Base-by-base conservation (phyloP, 1,140 invertebrate species). In the Adoxophyes honmai region DNA sequence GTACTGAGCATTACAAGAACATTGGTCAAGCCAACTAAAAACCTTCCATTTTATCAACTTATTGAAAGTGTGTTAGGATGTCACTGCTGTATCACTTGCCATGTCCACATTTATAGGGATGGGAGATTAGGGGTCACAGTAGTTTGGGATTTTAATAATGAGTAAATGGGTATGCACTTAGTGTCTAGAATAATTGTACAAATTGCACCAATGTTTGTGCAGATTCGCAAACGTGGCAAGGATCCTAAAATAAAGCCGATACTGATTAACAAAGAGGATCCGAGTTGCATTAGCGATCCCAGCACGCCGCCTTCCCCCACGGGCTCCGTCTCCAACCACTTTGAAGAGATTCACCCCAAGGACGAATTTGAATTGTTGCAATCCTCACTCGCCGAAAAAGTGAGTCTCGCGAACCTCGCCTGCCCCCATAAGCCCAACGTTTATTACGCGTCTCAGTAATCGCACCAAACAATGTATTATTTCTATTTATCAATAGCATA, bases 311-410 rank as follows among this genome's bases (percentile, higher is more conserved):
- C 86, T 14, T 70, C 77, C 10, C 66, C 78, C 6, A 57, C 68
- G n/a, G 54, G 62, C 4, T 55, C 68, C 38, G 70, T 76, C 54
- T 65, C 73, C 75, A 96, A 96, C 91, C 93, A 94, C 85, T 96
- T 96, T 88, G 94, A 95, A 66, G 84, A 93, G 68, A 93, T 92
- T 83, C 93, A 93, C 59, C 94, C 95, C 54, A 96, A 96, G 90
- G 95, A 96, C 88, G 94, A 95, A 65, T 91, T 95, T 65, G 94
- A 95, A 85, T 87, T 96, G 58, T 79, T 88, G 65, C 87, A 90
- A 56, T 79, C 80, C 16, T 61, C 81, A 59, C 68, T 82, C 14
- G 62, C 64, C 51, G 89, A 89, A 73, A 90, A 88, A 88, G 87
- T 90, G 86, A 88, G 84, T 86, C 64, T 42, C 57, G 58, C 57